Evolutionary conservation across 2,888 invertebrate species (phyloP).

Genomic region (Pteria penguin): DNA sequence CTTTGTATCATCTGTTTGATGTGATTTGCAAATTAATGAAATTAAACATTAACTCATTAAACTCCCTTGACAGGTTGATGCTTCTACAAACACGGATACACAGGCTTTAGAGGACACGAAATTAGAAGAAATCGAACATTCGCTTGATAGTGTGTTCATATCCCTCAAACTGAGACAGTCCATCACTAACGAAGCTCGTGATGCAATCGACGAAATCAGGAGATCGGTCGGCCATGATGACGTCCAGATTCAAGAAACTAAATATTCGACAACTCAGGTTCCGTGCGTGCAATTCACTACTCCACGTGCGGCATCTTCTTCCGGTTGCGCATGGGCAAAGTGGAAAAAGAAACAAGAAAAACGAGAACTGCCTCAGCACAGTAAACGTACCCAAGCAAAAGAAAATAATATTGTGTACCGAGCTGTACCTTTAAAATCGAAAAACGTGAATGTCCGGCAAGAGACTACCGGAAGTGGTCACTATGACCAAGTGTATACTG

Average conservation of each 20-base stretch:
- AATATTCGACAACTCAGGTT: background rate
- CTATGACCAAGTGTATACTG: too few relatives aligned
- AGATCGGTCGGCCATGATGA: background rate
- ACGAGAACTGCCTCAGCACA: background rate
- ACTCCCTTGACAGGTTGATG: constrained; percentile 35
- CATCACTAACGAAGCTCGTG: constrained; percentile 21
- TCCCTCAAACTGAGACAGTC: constrained; percentile 13
- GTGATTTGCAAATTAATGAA: too few relatives aligned
- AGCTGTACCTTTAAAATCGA: background rate
- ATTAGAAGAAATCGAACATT: constrained; percentile 20
- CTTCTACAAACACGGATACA: constrained; percentile 33
- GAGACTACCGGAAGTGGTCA: too few relatives aligned
- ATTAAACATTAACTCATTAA: too few relatives aligned
- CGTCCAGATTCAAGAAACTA: background rate
- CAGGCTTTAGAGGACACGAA: background rate
- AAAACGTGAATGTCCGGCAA: too few relatives aligned
- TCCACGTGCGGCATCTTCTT: background rate
- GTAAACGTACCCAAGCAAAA: background rate
- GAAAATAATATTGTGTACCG: background rate
- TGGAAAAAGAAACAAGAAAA: background rate
- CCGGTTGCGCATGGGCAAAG: background rate
- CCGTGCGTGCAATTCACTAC: background rate
- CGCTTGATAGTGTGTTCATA: constrained; percentile 14
- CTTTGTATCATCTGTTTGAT: too few relatives aligned
- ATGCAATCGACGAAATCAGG: constrained; percentile 20